A percentile compares a stretch with the other conserved stretches of the same genome.
Conservation (phyloP, 2,113 vertebrate genomes). For the Mionectes macconnelli region DNA sequence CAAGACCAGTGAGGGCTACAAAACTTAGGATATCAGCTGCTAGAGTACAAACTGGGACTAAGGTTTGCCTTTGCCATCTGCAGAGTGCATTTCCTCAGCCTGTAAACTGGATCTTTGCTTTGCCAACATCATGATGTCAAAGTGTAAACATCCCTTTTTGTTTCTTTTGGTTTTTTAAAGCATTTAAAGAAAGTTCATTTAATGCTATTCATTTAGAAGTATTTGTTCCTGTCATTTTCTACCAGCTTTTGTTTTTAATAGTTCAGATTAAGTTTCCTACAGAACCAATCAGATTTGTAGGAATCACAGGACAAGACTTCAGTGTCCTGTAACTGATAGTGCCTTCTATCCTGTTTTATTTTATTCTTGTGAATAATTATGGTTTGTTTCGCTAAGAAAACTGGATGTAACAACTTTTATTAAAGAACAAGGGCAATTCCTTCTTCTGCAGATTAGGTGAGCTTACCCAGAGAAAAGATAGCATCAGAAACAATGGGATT, state of each 20-base stretch:
- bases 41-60: not conserved
- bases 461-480: not conserved
- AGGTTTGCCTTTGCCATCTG: conserved; percentile 45
- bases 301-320: not conserved
- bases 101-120: not conserved
- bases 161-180: not conserved
- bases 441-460: not conserved
- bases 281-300: not conserved
- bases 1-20: conserved; percentile 27
- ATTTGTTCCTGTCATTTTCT: not conserved
- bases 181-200: not conserved
- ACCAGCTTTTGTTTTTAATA: not conserved
- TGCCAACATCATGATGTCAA: not conserved
- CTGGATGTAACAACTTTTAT: not conserved
- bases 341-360: not conserved
- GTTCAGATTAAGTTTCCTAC: not conserved
- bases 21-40: conserved; percentile 36
- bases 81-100: not conserved
- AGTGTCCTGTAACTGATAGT: not conserved
- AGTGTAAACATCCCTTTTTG: not conserved
- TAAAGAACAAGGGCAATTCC: not conserved
- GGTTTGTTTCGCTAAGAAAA: not conserved
- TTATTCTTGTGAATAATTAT: not conserved
- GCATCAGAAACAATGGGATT: not conserved
- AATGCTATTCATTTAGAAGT: not conserved